phyloP scores from a whole-genome alignment of 2,113 vertebrate genomes.

The Rhegmatorhina hoffmannsi region DNA sequence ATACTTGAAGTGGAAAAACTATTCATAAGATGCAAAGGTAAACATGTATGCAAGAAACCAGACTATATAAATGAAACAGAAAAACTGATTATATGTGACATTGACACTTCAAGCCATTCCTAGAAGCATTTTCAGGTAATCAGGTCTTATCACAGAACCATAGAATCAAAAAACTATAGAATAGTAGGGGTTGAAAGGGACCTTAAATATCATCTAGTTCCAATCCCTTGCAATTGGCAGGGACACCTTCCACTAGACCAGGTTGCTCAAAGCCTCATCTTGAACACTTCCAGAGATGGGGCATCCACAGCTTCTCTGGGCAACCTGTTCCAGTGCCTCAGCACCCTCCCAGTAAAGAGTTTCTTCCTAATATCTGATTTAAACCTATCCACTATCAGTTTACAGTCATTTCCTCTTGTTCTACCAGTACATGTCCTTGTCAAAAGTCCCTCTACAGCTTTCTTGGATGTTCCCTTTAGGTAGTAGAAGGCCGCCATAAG shows the following conservation, averaged over 20 bases:
- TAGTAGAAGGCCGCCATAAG: neutral
- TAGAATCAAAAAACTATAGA: neutral
- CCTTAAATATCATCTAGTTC: neutral
- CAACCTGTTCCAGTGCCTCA: neutral
- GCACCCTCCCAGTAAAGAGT: neutral
- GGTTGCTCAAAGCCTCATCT: neutral
- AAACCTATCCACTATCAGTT: neutral
- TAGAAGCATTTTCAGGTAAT: neutral
- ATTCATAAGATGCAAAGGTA: neutral
- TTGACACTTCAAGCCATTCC: neutral
- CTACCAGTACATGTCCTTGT: neutral
- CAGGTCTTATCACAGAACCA: neutral
- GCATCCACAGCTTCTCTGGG: neutral
- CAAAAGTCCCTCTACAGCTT: neutral
- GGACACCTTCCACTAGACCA: too few relatives aligned
- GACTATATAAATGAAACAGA: neutral
- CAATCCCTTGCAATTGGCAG: neutral
- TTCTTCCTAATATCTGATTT: neutral
- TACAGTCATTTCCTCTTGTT: neutral
- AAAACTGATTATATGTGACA: neutral
- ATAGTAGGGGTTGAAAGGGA: too few relatives aligned
- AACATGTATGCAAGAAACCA: neutral
- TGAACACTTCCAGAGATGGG: neutral
- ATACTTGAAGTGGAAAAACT: neutral
- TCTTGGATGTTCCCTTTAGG: neutral